Evolutionary conservation across 1,140 invertebrate species (phyloP), one percentile per base, ranked within the genome.

Genomic region (Pogonognathellus flavescens): DNA sequence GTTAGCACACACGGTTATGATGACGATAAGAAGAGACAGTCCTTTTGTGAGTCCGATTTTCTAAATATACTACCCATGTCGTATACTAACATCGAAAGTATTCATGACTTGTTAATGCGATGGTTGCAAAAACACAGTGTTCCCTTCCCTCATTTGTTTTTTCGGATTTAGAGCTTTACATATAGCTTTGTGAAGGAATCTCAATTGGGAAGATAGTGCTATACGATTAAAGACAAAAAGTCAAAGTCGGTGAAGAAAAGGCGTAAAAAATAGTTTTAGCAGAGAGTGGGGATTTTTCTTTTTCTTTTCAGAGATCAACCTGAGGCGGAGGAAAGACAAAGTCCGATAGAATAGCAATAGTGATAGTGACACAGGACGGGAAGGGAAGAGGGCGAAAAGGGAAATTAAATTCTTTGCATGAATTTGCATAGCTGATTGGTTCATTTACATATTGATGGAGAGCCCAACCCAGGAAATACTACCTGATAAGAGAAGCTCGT

Each of bases 351-450:
- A 62, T 62, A 20, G 59, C 59, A 62, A 76, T 76, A 76, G 70
- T 76, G 70, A 76, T 31, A 53, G 80, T 50, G 41, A 76, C 59
- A 62, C 53, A 62, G 59, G 59, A 31, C 50, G 50, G 80, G 80
- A 55, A 53, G 80, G 55, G 60, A 50, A 53, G 62, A 83, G 85
- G 72, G 87, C 62, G 83, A 84, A 80, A 88, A 84, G 87, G 86
- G 88, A 89, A 89, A 89, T 89, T 89, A 89, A 89, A 89, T 89
- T 89, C 89, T 89, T 89, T 89, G 89, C 89, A 89, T 89, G 88
- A 89, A 89, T 89, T 89, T 89, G 88, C 89, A 89, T 89, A 82
- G 70, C 84, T 89, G 89, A 89, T 89, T 89, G 89, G 89, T 89
- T 89, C 88, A 89, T 89, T 89, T 89, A 82, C 89, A 89, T 89